Conservation (phyloP, 35 echinoderm and acorn worm species). For the Apostichopus californicus region DNA sequence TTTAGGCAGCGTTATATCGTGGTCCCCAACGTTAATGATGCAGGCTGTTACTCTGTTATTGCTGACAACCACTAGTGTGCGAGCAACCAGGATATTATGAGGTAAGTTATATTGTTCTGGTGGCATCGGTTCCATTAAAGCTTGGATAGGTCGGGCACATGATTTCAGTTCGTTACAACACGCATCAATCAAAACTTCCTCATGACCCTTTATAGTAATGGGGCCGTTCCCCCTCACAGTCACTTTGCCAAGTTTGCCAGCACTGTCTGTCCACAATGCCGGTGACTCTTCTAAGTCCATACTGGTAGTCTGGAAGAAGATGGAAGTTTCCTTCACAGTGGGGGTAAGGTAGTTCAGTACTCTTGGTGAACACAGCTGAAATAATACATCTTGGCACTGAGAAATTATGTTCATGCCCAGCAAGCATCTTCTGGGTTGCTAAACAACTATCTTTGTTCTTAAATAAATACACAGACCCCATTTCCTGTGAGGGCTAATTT, state of each 20-base stretch:
- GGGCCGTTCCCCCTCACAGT: neutral
- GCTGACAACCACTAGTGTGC: neutral
- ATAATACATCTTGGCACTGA: too few relatives aligned
- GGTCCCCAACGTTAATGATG: neutral
- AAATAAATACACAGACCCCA: too few relatives aligned
- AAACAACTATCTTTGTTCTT: too few relatives aligned
- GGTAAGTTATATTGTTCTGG: constrained; percentile 2
- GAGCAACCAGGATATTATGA: constrained; percentile 8
- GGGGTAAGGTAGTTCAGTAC: neutral
- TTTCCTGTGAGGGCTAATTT: too few relatives aligned
- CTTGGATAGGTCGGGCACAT: neutral
- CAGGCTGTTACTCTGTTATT: neutral
- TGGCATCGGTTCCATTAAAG: constrained; percentile 1
- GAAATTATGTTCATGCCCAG: too few relatives aligned
- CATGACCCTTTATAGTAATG: neutral
- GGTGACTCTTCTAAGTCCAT: neutral
- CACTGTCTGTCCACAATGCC: neutral
- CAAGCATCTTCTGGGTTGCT: too few relatives aligned
- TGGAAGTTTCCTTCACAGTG: neutral
- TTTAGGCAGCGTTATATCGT: neutral
- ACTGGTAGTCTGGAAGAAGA: constrained; percentile 25
- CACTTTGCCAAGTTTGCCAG: neutral
- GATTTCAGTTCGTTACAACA: neutral
- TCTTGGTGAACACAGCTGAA: too few relatives aligned
- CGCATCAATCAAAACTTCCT: constrained; percentile 18